Conservation (phyloP, 2,797 vertebrate species). For the Sebastes aleutianus region DNA sequence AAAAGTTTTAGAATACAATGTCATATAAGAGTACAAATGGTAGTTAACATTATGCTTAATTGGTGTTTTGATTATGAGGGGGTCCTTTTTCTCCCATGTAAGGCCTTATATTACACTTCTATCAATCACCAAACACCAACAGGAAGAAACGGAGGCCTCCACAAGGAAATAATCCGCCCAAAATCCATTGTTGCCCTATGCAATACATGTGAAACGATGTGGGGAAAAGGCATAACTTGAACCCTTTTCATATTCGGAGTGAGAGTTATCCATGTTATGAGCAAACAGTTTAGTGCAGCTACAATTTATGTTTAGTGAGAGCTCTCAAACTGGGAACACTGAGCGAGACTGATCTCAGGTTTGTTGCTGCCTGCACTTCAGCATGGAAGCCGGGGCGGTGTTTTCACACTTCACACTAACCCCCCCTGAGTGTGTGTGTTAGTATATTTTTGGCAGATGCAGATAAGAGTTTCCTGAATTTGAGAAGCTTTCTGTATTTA, state of each 20-base stretch:
- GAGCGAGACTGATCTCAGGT: conserved; percentile 9
- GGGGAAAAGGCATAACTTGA: not conserved
- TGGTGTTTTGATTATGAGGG: fast-evolving
- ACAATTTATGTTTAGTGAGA: not conserved
- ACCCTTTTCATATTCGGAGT: not conserved
- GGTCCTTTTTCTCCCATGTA: fast-evolving
- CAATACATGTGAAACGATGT: not conserved
- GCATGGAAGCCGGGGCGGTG: not conserved
- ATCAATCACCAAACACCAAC: not conserved
- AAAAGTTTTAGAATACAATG: no score
- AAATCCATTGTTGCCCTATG: not conserved
- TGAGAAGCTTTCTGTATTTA: conserved; percentile 23
- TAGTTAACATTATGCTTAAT: no score
- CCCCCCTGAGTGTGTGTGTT: not conserved
- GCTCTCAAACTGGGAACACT: not conserved
- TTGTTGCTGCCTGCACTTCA: not conserved
- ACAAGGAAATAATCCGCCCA: not conserved
- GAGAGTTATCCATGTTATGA: not conserved
- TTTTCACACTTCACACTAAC: not conserved
- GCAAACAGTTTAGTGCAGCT: not conserved
- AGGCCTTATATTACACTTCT: not conserved
- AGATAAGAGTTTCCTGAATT: conserved; percentile 42
- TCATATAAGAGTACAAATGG: no score
- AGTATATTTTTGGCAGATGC: conserved; percentile 26
- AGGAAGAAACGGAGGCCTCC: not conserved